Conservation (phyloP, 1,140 invertebrate genomes). For the Scaptomyza graminum region DNA sequence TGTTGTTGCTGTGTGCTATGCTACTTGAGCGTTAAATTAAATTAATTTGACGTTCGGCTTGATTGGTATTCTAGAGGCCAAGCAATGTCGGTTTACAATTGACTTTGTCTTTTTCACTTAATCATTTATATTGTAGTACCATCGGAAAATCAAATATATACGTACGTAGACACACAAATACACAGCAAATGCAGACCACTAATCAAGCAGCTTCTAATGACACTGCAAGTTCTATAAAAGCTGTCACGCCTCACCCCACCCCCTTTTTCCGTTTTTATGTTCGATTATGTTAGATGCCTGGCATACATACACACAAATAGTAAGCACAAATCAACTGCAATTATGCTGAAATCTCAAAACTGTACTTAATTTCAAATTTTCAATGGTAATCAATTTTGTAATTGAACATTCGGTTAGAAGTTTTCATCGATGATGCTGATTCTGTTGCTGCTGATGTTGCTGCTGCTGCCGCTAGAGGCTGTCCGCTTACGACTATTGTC, state of each 20-base stretch:
- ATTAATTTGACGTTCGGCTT: slow-evolving; percentile 76
- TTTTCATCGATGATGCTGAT: slow-evolving; percentile 14
- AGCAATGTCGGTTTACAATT: slow-evolving; percentile 55
- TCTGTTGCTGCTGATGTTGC: neutral
- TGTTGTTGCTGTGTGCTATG: slow-evolving; percentile 50
- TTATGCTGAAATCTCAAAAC: slow-evolving; percentile 79
- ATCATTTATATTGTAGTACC: slow-evolving; percentile 62
- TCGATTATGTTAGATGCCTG: slow-evolving; percentile 6
- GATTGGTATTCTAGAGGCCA: slow-evolving; percentile 75
- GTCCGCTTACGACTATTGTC: slow-evolving; percentile 46
- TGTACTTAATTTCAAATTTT: slow-evolving; percentile 80
- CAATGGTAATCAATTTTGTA: slow-evolving; percentile 79
- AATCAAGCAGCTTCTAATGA: slow-evolving; percentile 65
- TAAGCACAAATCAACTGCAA: slow-evolving; percentile 67
- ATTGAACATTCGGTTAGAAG: slow-evolving; percentile 71
- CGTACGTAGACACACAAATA: slow-evolving; percentile 34
- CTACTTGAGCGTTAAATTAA: slow-evolving; percentile 76
- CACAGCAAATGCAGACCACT: slow-evolving; percentile 7
- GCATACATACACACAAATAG: neutral
- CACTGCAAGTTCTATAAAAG: slow-evolving; percentile 64
- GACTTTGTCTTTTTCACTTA: slow-evolving; percentile 74
- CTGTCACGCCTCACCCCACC: slow-evolving; percentile 22
- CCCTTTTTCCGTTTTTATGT: slow-evolving; percentile 2
- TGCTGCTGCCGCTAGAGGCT: slow-evolving; percentile 3
- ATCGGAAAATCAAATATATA: slow-evolving; percentile 54